Conservation (phyloP, 2,888 invertebrate species). For the Eupithecia insigniata region DNA sequence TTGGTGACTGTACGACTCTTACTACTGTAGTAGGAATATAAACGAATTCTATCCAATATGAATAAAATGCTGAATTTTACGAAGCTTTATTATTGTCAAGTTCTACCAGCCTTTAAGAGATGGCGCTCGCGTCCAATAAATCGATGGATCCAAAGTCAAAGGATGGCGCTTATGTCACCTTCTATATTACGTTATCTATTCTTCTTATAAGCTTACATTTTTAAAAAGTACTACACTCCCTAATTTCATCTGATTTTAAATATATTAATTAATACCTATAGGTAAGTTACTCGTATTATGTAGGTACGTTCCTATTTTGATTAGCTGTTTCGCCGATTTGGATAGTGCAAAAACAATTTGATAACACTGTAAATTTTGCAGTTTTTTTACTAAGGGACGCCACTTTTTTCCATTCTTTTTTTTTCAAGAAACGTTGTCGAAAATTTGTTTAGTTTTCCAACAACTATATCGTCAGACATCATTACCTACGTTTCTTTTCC, state of each 20-base stretch:
- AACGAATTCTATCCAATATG: background rate
- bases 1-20: background rate
- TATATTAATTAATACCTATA: too few relatives aligned
- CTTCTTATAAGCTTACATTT: background rate
- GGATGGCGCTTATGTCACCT: background rate
- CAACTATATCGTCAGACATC: background rate
- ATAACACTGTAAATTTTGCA: background rate
- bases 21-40: background rate
- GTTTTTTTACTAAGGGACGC: background rate
- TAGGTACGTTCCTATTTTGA: too few relatives aligned
- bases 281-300: too few relatives aligned
- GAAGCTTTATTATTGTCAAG: background rate
- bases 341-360: background rate
- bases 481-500: background rate
- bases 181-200: background rate
- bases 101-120: background rate
- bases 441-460: background rate
- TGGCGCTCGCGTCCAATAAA: constrained; percentile 1
- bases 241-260: background rate
- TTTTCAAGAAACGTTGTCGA: background rate
- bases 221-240: background rate
- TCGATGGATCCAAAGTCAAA: background rate
- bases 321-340: too few relatives aligned
- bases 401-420: background rate
- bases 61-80: background rate